Evolutionary conservation across 2,888 invertebrate genomes (phyloP), one percentile per base, ranked within the genome.

Genomic region (Lepidocyrtinus sp.): DNA sequence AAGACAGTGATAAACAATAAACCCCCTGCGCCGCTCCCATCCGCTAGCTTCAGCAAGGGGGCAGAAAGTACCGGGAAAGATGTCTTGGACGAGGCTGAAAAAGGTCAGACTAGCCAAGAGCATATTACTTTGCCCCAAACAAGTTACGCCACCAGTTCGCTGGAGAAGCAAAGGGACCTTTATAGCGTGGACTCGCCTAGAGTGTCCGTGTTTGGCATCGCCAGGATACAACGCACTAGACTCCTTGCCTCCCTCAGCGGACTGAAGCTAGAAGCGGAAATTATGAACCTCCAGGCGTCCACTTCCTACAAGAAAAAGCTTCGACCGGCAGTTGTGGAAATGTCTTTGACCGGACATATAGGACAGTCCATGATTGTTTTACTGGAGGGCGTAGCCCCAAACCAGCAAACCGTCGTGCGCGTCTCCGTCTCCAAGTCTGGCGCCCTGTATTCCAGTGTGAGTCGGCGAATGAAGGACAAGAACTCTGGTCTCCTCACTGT

Each of bases 371-470:
- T 95, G 94, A 96, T 98, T 83, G 95, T 96, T 65, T 90, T 98
- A 78, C 90, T 97, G 0, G 98, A 98, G 89, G 97, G 97, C 22
- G 93, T 93, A 7, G 94, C 96, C 0, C 97, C 97, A 0, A 94
- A 92, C 89, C 95, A 96, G 88, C 97, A 97, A 94, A 97, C 97
- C 27, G 97, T 98, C 19, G 97, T 98, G 0, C 95, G 96, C 87
- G 94, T 97, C 46, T 95, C 94, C 24, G 94, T 97, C 64, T 96
- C 96, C 82, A 96, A 96, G 89, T 96, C 96, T 0, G 96, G 97
- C 88, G 95, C 96, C 0, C 90, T 98, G 69, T 96, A 97, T 89
- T 96, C 97, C 1, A 96, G 96, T 88, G 92, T 93, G 86, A 94
- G 93, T 9, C 92, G 93, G 87, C 87, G 92, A 87, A 89, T 93